Percentiles rank a stretch among this genome's conserved stretches.
These are phyloP conservation scores for Arge pagana DNA, from an alignment of 2,888 invertebrate species.

Conservation along the genomic window DNA sequence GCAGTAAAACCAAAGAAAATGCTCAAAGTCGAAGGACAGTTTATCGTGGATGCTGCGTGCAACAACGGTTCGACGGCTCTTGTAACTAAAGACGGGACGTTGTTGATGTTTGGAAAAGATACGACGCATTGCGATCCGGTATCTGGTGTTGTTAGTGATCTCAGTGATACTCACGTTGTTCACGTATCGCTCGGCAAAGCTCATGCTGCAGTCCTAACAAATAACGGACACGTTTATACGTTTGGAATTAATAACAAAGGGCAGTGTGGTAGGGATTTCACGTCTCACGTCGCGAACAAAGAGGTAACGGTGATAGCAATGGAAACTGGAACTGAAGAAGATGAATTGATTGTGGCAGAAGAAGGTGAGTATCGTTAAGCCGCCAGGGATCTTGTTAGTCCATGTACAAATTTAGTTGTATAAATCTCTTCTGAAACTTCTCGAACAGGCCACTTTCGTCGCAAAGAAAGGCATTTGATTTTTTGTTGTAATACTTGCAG, in stretches of 20 bases:
- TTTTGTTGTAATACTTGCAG: conserved; percentile 28
- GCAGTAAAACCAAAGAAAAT: conserved; percentile 92
- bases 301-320: conserved; percentile 59
- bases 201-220: conserved; percentile 88
- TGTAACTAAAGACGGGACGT: conserved; percentile 85
- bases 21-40: conserved; percentile 84
- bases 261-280: conserved; percentile 91
- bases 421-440: too few relatives aligned
- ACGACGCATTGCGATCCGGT: conserved; percentile 79
- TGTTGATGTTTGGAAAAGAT: conserved; percentile 95
- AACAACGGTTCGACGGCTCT: conserved; percentile 95
- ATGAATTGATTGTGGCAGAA: conserved; percentile 50
- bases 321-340: conserved; percentile 61
- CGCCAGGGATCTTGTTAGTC: too few relatives aligned
- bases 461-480: not conserved
- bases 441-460: too few relatives aligned
- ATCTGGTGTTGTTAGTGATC: conserved; percentile 72
- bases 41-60: conserved; percentile 83
- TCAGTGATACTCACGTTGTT: conserved; percentile 73
- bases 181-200: conserved; percentile 86
- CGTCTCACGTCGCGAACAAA: conserved; percentile 60
- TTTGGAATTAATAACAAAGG: conserved; percentile 98
- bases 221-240: conserved; percentile 88
- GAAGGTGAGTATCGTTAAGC: conserved; percentile 49
- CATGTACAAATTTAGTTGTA: too few relatives aligned